phyloP scores from a whole-genome alignment of 1,140 invertebrate genomes.

The Dreissena rostriformis region DNA sequence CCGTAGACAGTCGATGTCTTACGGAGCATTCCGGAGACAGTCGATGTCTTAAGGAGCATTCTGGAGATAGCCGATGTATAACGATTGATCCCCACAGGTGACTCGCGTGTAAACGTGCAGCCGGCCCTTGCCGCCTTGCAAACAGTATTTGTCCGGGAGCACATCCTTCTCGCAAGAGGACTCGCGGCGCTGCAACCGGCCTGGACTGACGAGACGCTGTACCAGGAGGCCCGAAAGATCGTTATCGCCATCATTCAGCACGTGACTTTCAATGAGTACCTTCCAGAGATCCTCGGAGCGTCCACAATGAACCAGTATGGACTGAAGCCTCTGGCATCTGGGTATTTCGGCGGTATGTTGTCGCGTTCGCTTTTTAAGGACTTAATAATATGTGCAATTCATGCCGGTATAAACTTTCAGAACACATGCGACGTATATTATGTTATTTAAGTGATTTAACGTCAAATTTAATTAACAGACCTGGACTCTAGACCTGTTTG shows the following conservation, averaged over 20 bases:
- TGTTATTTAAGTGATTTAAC: too few relatives aligned
- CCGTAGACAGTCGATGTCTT: too few relatives aligned
- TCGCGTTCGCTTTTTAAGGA: too few relatives aligned
- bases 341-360: constrained; percentile 68
- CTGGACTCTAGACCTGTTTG: too few relatives aligned
- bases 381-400: too few relatives aligned
- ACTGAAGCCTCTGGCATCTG: constrained; percentile 57
- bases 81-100: constrained; percentile 82
- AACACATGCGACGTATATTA: too few relatives aligned
- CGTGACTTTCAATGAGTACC: constrained; percentile 95
- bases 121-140: constrained; percentile 97
- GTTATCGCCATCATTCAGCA: constrained; percentile 97
- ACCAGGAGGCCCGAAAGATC: constrained; percentile 92
- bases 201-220: constrained; percentile 95
- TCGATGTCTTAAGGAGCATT: too few relatives aligned
- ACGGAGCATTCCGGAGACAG: too few relatives aligned
- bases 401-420: too few relatives aligned
- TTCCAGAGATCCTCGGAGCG: constrained; percentile 90
- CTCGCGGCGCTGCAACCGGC: constrained; percentile 92
- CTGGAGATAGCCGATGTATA: too few relatives aligned
- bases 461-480: too few relatives aligned
- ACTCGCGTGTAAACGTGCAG: constrained; percentile 91
- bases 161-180: constrained; percentile 93
- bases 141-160: constrained; percentile 97
- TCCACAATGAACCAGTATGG: constrained; percentile 45